Evolutionary conservation across 2,888 invertebrate genomes (phyloP), one percentile per base, ranked within the genome.

Genomic region (Entomobrya proxima): DNA sequence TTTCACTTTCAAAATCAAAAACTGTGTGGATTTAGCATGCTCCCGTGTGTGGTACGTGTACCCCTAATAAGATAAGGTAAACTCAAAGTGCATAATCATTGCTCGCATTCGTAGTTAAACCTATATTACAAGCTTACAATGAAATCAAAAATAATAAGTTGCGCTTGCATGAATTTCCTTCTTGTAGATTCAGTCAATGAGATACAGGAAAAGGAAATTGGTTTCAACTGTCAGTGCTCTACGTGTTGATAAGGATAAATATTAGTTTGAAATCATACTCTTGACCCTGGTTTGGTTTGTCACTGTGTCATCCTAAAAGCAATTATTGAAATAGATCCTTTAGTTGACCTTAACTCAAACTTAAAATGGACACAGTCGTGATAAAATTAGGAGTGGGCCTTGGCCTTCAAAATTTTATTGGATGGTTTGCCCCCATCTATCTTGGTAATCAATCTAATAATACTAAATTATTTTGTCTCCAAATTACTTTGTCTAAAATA

Each of bases 361-460:
- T 24, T 1, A 83, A 75, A 55, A 87, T 87, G 87, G 84, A 87
- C 32, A 76, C 80, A 18, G 35, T 87, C n/a, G 47, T 87, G 13
- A 80, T 85, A 0, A 80, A 87, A 44, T 72, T 84, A 21, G 80
- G 67, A 9, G 58, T 80, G 40, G 84, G 81, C 13, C 50, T 81
- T 24, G 87, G 84, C 55, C 69, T 87, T 2, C 83, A 86, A 44
- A 82, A 82, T 32, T 61, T 61, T 50, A 64, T 82, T 27, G 74
- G 75, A 35, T 82, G 82, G 81, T 85, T 87, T 74, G 67, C 85
- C 3, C 87, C 84, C 1, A 81, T 85, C 13, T 84, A 72, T 24
- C 37, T 83, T 5, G 85, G 85, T 44, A 72, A 18, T 55, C 11
- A n/a, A 18, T 55, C 11, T 55, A 15, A 15, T 18, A 15, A 18